Evolutionary conservation across 2,797 vertebrate genomes (phyloP), one percentile per base, ranked within the genome.

Genomic region (Esox lucius): DNA sequence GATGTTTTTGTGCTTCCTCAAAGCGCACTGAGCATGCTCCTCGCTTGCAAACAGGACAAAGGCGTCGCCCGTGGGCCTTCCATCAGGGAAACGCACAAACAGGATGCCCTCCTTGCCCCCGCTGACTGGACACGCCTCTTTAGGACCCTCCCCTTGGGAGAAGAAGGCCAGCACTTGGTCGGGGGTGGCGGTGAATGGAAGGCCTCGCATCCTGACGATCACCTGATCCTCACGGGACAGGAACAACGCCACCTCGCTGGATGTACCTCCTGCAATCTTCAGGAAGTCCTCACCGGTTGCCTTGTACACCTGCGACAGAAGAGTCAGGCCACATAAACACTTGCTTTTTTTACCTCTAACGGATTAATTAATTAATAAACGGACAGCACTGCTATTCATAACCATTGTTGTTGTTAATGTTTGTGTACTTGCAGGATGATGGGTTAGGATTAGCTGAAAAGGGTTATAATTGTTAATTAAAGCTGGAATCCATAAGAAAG

Each of bases 251-350:
- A 96, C 97, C 93, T 99, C 97, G 35, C 96, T 96, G 35, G 97
- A 98, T 15, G 97, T 98, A 73, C 97, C 97, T 93, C 97, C 97
- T 82, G 97, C 97, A 69, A 99, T 98, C 92, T 98, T 99, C 81
- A 98, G 89, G 87, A 99, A 99, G 86, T 98, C 97, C 79, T 99
- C 97, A 73, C 97, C 97, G 39, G 96, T 97, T 80, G 97, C 97
- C 91, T 97, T 98, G 91, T 99, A 99, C 87, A 98, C 97, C 97
- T 98, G 87, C 68, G 80, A 77, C 77, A 51, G 75, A 31, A 89
- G 69, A 17, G 16, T 61, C 79, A 9, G 68, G 74, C 5, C 28
- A 53, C 28, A 35, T 74, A 15, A 35, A 49, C 56, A 80, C 46
- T 66, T n/a, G 51, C 19, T 5, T 7, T n/a, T n/a, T n/a, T 22